Conservation (phyloP, 2,888 invertebrate genomes). For the Drosophila pullipes region DNA sequence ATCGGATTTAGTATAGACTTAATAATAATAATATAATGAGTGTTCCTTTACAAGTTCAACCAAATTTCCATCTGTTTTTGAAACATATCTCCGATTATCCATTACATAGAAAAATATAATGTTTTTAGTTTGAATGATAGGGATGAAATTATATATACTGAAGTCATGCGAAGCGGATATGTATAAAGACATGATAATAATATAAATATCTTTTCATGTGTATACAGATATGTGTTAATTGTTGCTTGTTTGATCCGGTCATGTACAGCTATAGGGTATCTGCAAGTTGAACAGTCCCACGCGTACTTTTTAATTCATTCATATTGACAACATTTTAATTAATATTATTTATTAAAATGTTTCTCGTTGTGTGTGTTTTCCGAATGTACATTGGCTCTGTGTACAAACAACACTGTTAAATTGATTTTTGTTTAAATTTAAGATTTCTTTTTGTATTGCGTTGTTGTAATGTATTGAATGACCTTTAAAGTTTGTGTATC, state of each 20-base stretch:
- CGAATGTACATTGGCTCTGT: neutral
- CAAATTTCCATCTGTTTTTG: neutral
- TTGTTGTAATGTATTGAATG: neutral
- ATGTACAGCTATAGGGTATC: neutral
- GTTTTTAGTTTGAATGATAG: neutral
- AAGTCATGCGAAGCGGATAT: neutral
- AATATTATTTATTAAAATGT: constrained; percentile 29
- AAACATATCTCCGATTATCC: neutral
- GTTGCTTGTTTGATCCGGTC: too few species aligned
- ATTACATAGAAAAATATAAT: neutral
- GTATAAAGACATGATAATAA: neutral
- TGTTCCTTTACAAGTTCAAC: neutral
- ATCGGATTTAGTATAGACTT: too few species aligned
- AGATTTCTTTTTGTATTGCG: constrained; percentile 1
- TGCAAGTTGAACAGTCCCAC: neutral
- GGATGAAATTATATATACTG: neutral
- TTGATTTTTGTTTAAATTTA: constrained; percentile 19
- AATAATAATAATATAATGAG: too few species aligned
- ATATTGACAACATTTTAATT: constrained; percentile 12
- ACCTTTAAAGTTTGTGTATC: neutral
- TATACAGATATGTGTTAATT: too few species aligned
- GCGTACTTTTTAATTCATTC: neutral
- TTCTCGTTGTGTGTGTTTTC: neutral
- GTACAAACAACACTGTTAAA: constrained; percentile 1
- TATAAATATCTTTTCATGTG: neutral